phyloP scores from a whole-genome alignment of 1,140 invertebrate genomes.

The Sarcophaga bullata region DNA sequence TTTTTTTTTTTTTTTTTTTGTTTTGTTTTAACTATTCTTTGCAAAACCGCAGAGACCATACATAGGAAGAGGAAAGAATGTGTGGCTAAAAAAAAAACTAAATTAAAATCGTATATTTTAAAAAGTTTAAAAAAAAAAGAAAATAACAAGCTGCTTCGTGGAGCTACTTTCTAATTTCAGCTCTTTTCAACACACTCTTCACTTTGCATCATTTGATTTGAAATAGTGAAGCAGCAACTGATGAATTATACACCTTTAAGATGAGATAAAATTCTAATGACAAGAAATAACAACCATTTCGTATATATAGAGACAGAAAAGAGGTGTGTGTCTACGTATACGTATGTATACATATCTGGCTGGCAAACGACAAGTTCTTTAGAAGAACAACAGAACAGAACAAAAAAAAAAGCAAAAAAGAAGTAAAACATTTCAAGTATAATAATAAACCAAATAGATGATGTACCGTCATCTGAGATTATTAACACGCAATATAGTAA shows the following conservation, averaged over 20 bases:
- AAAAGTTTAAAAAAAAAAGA: not conserved
- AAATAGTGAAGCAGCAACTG: not conserved
- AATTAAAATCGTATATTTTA: constrained; percentile 8
- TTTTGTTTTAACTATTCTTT: too few relatives aligned
- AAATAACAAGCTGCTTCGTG: not conserved
- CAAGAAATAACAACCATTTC: not conserved
- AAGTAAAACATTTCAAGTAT: too few relatives aligned
- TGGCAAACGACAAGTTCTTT: too few relatives aligned
- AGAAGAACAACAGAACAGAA: too few relatives aligned
- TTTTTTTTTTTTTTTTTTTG: not conserved
- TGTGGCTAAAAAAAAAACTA: constrained; percentile 1
- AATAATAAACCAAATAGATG: too few relatives aligned
- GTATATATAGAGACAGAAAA: not conserved
- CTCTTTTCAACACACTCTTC: not conserved
- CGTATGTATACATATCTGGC: too few relatives aligned
- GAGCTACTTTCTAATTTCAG: constrained; percentile 18
- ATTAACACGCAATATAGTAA: constrained; percentile 22
- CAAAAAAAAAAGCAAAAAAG: too few relatives aligned
- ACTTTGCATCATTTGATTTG: not conserved
- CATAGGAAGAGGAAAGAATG: not conserved
- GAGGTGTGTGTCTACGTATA: too few relatives aligned
- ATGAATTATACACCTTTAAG: constrained; percentile 22
- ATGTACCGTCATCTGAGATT: not conserved
- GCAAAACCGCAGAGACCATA: too few relatives aligned
- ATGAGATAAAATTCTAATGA: constrained; percentile 25